Evolutionary conservation across 2,888 invertebrate genomes (phyloP), one percentile per base, ranked within the genome.

Genomic region (Volucella zonaria): DNA sequence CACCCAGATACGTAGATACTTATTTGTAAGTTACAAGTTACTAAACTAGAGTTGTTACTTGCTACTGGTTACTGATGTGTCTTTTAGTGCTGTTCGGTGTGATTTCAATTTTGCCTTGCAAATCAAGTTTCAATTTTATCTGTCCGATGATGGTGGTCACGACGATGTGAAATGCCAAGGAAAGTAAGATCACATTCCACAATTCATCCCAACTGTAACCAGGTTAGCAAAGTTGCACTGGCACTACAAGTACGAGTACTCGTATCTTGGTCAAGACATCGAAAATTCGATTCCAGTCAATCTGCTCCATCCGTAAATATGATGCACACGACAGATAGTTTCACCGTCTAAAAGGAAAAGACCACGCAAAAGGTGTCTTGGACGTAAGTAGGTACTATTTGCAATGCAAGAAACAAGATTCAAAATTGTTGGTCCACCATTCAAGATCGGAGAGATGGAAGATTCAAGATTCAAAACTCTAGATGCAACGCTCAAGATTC

Each of bases 171-270:
- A 66, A 70, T 64, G 58, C 74, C 70, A 83, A 83, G 70, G 79
- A 83, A 83, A 83, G 79, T 83, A 75, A 83, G 68, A 79, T 83
- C 45, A n/a, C 74, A 83, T 83, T 83, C 79, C 74, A 23, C 14
- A 70, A 54, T 56, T 58, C 73, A 64, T 82, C 68, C 61, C 49
- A 43, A 45, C 71, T 78, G 61, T 62, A 78, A 77, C 82, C 11
- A 43, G 51, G 43, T 40, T 31, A 54, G 3, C 12, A 31, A 18
- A 31, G 18, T 18, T 2, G 43, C 12, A 9, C 11, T 14, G 47
- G 23, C 6, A 31, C 6, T 6, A 6, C 31, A 31, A 31, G 6
- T 6, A 6, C 31, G 6, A 31, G 6, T 31, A 31, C 31, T 31
- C 14, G 15, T 40, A 56, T 58, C 66, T 78, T 73, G 56, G 61